These are phyloP conservation scores for Pammene aurita DNA, from an alignment of 2,888 invertebrate species.

Conservation along the genomic window DNA sequence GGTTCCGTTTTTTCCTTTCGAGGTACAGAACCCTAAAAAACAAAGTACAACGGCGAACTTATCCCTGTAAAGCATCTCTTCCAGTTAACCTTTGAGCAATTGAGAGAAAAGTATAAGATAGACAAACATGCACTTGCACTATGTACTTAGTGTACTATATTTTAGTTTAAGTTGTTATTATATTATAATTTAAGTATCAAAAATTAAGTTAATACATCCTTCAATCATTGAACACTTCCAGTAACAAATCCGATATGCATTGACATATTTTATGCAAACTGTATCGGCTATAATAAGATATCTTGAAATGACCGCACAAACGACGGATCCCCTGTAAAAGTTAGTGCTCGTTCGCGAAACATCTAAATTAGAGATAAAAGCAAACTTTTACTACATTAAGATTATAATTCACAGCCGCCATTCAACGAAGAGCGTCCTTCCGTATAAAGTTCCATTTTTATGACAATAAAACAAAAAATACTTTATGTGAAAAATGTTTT, in stretches of 20 bases:
- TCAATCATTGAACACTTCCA: background rate
- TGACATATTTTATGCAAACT: background rate
- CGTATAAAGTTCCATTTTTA: conserved; percentile 23
- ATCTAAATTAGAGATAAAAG: conserved; percentile 33
- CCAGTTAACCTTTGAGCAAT: no score
- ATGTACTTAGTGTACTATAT: no score
- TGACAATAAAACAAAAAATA: conserved; percentile 29
- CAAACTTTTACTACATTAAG: conserved; percentile 26
- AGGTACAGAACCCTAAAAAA: no score
- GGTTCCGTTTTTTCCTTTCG: no score
- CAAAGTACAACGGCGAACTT: no score
- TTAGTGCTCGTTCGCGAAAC: background rate
- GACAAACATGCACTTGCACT: no score
- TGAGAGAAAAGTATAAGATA: no score
- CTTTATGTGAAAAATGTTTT: no score
- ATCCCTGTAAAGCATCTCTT: no score
- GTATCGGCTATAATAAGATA: conserved; percentile 16
- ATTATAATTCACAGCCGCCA: conserved; percentile 22
- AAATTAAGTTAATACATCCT: no score
- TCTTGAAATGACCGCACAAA: conserved; percentile 8
- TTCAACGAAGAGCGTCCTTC: background rate
- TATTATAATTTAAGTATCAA: no score
- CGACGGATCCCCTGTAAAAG: conserved; percentile 20
- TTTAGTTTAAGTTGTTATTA: no score
- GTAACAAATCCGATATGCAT: background rate